Evolutionary conservation across 2,797 vertebrate genomes (phyloP).

Genomic region (Argya squamiceps): DNA sequence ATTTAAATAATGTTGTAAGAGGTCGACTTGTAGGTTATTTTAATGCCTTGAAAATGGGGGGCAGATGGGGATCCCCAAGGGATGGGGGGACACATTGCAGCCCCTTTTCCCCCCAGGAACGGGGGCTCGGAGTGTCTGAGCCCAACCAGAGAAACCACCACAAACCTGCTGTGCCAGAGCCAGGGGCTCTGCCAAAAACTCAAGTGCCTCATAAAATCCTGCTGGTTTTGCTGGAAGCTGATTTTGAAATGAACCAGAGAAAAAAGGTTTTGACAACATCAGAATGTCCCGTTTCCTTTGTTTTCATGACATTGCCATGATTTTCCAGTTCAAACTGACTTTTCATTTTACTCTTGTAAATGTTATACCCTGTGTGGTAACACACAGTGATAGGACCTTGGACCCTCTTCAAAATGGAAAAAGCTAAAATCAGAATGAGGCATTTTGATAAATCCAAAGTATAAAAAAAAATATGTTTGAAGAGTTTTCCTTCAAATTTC

Average conservation of each 20-base stretch:
- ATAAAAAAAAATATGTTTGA: neutral
- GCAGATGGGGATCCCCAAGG: neutral
- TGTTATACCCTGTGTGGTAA: neutral
- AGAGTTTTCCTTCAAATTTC: neutral
- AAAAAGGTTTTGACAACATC: conserved; percentile 12
- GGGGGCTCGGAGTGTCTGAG: neutral
- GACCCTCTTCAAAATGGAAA: neutral
- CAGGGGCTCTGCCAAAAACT: neutral
- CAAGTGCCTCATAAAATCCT: conserved; percentile 28
- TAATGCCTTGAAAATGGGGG: neutral
- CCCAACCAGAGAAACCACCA: neutral
- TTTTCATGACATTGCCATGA: neutral
- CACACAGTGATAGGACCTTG: neutral
- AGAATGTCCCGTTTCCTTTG: conserved; percentile 29
- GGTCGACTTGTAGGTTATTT: neutral
- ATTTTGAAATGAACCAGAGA: conserved; percentile 44
- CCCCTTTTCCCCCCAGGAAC: fast-evolving
- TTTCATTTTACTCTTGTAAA: neutral
- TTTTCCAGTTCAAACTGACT: conserved; percentile 34
- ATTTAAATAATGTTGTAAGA: neutral
- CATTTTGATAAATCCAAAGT: neutral
- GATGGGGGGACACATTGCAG: neutral
- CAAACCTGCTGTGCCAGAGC: neutral
- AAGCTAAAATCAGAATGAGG: neutral
- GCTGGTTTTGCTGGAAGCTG: conserved; percentile 44